Evolutionary conservation across 2,113 vertebrate genomes (phyloP).

Genomic region (Osmerus mordax): DNA sequence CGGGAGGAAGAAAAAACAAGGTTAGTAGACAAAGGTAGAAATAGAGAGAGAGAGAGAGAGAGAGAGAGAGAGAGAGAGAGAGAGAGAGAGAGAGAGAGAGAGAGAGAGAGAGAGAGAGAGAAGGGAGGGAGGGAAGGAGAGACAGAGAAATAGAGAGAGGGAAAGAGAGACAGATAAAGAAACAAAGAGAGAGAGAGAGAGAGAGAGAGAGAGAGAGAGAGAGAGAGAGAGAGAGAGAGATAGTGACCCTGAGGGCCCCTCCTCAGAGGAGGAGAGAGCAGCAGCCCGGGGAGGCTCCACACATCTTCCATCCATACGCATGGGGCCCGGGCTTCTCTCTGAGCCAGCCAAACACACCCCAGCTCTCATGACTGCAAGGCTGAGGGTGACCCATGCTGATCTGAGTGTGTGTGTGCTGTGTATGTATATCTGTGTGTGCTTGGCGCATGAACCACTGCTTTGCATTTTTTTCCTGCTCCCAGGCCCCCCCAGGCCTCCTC

Average conservation of each 20-base stretch:
- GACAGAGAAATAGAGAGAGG: background rate
- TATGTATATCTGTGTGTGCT: background rate
- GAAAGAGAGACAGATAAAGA: background rate
- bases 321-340: conserved; percentile 44
- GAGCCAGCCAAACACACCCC: conserved; percentile 56
- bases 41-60: conserved; percentile 20
- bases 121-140: conserved; percentile 27
- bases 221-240: background rate
- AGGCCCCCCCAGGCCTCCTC: conserved; percentile 52
- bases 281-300: conserved; percentile 56
- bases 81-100: conserved; percentile 16
- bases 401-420: background rate
- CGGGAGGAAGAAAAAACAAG: background rate
- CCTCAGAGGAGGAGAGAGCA: conserved; percentile 58
- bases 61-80: conserved; percentile 4
- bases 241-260: conserved; percentile 58
- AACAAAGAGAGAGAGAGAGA: conserved; percentile 22
- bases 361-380: conserved; percentile 3
- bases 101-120: background rate
- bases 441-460: conserved; percentile 44
- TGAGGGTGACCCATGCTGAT: background rate
- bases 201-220: conserved; percentile 24
- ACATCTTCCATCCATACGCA: conserved; percentile 43
- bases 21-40: conserved; percentile 22
- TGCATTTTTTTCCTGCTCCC: conserved; percentile 65